Evolutionary conservation across 2,888 invertebrate genomes (phyloP), one percentile per base, ranked within the genome.

Genomic region (Conus canariensis): DNA sequence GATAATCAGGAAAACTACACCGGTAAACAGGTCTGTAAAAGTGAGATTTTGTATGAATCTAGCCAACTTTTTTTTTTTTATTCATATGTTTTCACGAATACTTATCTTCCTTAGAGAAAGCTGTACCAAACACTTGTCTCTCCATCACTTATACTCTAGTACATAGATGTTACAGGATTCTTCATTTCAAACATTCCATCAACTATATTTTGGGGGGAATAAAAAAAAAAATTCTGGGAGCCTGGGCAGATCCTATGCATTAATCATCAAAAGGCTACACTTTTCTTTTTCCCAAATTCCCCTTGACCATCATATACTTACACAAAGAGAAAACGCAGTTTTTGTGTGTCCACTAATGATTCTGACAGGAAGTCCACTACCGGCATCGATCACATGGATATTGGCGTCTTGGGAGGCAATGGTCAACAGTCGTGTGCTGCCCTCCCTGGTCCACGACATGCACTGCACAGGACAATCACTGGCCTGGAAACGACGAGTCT

Each of bases 311-410:
- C 45, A 45, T 4, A 30, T 45, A 58, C 85, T 85, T n/a, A 85
- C 85, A 74, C n/a, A 70, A 56, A 89, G 85, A 9, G 93, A 93
- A 67, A 94, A 93, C 6, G 94, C 93, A 16, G 95, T 93, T 80
- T 92, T 93, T 9, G 92, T 92, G 90, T 95, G 95, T 5, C 94
- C 94, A 58, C 92, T 92, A 16, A 95, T 89, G 91, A 94, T 94
- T 58, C 94, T 92, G 87, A 95, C 92, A 10, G 94, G 93, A 80
- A 95, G 91, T 10, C 94, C 94, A 88, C 93, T 93, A 22, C 92
- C 92, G 12, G 94, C 93, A 91, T 94, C 94, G 30, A 93, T 91
- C 10, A 95, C 92, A 88, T 93, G 93, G 64, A 95, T 93, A 6
- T 93, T 91, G 56, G 94, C 92, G 90, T 94, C 94, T 87, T 92